Percentiles rank a stretch among this genome's conserved stretches.
Conservation (phyloP, 1,140 invertebrate genomes). For the Dolichoris vasculosae region DNA sequence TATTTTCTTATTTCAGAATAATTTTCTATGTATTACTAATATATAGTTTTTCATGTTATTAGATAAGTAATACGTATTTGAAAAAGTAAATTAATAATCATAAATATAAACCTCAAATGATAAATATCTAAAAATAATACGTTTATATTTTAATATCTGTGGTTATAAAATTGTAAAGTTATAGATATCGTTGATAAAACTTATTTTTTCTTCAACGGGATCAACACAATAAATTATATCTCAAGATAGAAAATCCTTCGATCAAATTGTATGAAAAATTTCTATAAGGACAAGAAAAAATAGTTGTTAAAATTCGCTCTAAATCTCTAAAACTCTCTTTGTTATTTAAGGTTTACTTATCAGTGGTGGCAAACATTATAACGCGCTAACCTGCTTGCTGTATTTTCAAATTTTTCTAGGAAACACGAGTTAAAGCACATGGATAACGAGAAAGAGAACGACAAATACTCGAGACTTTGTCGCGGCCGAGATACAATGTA, state of each 20-base stretch:
- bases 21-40: no score
- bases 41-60: no score
- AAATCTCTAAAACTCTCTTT: neutral
- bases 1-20: no score
- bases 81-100: neutral
- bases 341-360: neutral
- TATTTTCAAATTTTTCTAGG: constrained; percentile 44
- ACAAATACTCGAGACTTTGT: neutral
- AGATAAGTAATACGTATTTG: no score
- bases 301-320: neutral
- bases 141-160: neutral
- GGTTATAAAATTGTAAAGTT: no score
- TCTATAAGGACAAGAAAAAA: no score
- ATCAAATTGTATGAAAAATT: neutral
- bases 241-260: neutral
- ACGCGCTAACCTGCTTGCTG: neutral
- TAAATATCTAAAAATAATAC: neutral
- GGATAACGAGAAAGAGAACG: neutral
- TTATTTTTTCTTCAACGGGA: no score
- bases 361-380: neutral
- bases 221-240: no score
- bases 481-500: neutral
- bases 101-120: neutral
- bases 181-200: no score
- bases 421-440: constrained; percentile 41